Evolutionary conservation across 2,797 vertebrate species (phyloP).

Genomic region (Mycteria americana): DNA sequence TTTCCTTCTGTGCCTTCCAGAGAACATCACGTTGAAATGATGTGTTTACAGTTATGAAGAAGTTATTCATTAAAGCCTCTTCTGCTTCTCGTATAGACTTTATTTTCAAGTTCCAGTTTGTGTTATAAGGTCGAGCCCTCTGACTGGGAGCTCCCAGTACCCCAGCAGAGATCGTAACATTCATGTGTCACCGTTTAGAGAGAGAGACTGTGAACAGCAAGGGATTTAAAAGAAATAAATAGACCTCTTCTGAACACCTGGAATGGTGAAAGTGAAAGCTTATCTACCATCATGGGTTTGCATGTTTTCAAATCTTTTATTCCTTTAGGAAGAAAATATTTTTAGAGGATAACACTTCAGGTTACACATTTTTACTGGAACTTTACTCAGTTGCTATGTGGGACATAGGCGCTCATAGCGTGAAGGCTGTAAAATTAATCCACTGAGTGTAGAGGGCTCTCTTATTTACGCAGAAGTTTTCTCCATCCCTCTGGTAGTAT

Average conservation of each 20-base stretch:
- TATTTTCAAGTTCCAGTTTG: neutral
- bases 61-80: neutral
- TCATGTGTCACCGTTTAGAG: neutral
- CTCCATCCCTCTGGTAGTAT: neutral
- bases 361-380: neutral
- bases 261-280: neutral
- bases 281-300: neutral
- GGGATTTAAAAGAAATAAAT: neutral
- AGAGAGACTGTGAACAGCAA: neutral
- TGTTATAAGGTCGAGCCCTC: neutral
- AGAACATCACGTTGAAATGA: neutral
- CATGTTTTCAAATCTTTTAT: neutral
- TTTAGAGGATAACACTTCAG: conserved; percentile 34
- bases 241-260: neutral
- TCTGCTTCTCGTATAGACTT: neutral
- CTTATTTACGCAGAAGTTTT: neutral
- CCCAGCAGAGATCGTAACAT: neutral
- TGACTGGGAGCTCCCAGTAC: neutral
- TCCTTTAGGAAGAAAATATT: conserved; percentile 52
- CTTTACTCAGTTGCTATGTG: neutral
- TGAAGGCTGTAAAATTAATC: neutral
- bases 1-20: neutral
- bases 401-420: neutral
- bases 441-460: neutral
- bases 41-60: neutral